Conservation (phyloP, 2,113 vertebrate species). For the Dipodomys merriami region DNA sequence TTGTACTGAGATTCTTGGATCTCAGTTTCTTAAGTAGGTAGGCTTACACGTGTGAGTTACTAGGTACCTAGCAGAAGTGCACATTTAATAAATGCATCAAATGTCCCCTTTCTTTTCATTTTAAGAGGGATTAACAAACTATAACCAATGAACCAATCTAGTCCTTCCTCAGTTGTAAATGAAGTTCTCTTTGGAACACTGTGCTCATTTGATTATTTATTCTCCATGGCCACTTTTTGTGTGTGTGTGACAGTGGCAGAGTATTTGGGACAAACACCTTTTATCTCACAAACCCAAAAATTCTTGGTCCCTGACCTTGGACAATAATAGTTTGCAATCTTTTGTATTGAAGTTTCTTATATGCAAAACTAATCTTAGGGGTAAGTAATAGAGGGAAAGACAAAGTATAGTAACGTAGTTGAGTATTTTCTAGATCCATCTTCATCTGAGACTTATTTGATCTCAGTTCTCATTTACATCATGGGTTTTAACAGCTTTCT, state of each 20-base stretch:
- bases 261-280: background rate
- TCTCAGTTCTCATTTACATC: background rate
- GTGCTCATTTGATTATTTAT: background rate
- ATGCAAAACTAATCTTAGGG: slow-evolving; percentile 22
- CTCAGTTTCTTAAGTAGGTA: too few relatives aligned
- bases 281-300: background rate
- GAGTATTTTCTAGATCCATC: slow-evolving; percentile 7
- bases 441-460: background rate
- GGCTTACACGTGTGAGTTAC: too few relatives aligned
- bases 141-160: background rate
- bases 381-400: background rate
- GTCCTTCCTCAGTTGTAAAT: background rate
- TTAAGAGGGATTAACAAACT: background rate
- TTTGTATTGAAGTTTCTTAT: background rate
- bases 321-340: background rate
- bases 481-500: background rate
- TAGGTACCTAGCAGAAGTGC: background rate
- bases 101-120: background rate
- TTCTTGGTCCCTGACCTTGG: background rate
- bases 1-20: too few relatives aligned
- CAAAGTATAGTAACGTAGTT: background rate
- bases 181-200: background rate
- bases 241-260: background rate
- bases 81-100: background rate
- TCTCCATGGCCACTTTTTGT: background rate